These are phyloP conservation scores for Erpobdella octoculata DNA, from an alignment of 2,888 invertebrate species.

Conservation along the genomic window DNA sequence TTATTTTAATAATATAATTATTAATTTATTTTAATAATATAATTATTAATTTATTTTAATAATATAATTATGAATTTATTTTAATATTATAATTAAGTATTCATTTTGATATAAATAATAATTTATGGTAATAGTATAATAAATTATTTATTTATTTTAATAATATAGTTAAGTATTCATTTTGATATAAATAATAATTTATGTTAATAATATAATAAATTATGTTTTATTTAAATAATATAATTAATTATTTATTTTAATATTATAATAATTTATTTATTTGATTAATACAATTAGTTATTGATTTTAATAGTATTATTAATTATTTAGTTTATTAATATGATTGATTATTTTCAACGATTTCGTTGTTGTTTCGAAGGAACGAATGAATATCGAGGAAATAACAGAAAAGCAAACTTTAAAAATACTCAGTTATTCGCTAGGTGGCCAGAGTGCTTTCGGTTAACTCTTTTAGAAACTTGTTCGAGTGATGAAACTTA, in stretches of 20 bases:
- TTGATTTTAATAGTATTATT: background rate
- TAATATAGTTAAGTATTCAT: background rate
- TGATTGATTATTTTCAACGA: constrained; percentile 5
- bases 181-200: background rate
- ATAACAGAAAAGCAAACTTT: too few species aligned
- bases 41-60: background rate
- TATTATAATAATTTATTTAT: background rate
- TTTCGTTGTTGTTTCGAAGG: too few species aligned
- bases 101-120: background rate
- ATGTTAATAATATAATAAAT: background rate
- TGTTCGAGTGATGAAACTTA: too few species aligned
- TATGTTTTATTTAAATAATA: background rate
- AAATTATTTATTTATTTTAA: background rate
- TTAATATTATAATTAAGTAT: background rate
- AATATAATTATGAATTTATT: background rate
- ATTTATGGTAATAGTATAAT: background rate
- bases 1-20: background rate
- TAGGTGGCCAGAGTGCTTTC: too few species aligned
- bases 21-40: background rate
- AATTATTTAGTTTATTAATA: constrained; percentile 11
- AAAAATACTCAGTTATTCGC: too few species aligned
- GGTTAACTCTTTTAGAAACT: too few species aligned
- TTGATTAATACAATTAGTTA: background rate
- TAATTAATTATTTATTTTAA: background rate
- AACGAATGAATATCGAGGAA: too few species aligned